phyloP scores from a whole-genome alignment of 2,113 vertebrate species.

The Labeo catla region DNA sequence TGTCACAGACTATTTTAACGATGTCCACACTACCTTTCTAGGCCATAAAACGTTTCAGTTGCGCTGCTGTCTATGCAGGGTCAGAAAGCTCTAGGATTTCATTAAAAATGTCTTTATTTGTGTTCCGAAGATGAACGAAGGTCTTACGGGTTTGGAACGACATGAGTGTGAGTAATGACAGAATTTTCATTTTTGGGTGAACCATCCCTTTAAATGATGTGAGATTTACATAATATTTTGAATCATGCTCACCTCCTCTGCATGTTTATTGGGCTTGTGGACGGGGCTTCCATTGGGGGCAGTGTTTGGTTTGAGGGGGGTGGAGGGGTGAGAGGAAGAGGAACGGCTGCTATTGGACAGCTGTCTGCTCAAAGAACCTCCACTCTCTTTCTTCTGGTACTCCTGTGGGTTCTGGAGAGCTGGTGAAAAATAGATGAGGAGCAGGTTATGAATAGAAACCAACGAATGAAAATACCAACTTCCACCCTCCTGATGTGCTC shows the following conservation, averaged over 20 bases:
- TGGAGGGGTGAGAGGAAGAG: slow-evolving; percentile 82
- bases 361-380: slow-evolving; percentile 79
- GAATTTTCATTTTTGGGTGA: no score
- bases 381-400: slow-evolving; percentile 90
- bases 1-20: no score
- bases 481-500: not conserved
- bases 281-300: slow-evolving; percentile 92
- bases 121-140: no score
- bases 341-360: slow-evolving; percentile 77
- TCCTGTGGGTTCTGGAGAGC: slow-evolving; percentile 97
- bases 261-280: slow-evolving; percentile 83
- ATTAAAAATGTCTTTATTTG: no score
- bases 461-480: not conserved
- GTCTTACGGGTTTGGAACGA: no score
- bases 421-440: slow-evolving; percentile 58
- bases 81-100: no score
- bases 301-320: slow-evolving; percentile 83
- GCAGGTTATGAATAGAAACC: slow-evolving; percentile 3
- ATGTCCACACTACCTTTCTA: no score
- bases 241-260: slow-evolving; percentile 80
- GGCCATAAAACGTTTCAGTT: no score
- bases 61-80: no score
- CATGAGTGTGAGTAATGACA: no score
- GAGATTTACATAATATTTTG: not conserved
- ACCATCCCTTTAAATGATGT: no score